Conservation (phyloP, 2,113 vertebrate species). For the Lanius collurio region DNA sequence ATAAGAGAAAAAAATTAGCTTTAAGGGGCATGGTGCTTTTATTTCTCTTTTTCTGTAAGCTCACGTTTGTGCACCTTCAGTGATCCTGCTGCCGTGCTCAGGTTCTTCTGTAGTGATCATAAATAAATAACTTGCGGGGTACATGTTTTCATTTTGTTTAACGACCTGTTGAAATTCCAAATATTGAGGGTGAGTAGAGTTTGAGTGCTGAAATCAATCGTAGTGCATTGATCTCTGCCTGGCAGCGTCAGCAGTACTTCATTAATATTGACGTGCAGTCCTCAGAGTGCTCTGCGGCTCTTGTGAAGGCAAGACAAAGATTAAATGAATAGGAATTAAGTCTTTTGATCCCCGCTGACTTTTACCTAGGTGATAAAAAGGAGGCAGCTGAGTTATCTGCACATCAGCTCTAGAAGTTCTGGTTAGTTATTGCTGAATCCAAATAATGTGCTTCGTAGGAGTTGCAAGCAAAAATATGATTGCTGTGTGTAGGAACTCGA, state of each 20-base stretch:
- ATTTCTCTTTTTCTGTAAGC: not conserved
- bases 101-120: not conserved
- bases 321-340: not conserved
- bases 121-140: not conserved
- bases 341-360: not conserved
- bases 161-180: not conserved
- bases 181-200: not conserved
- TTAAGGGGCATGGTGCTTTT: not conserved
- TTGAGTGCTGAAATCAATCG: not conserved
- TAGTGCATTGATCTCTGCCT: not conserved
- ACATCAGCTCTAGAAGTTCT: not conserved
- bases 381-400: not conserved
- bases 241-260: not conserved
- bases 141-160: not conserved
- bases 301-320: not conserved
- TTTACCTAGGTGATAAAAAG: not conserved
- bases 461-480: not conserved
- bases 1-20: not conserved
- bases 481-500: rapidly evolving
- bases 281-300: not conserved
- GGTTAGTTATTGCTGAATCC: not conserved
- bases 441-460: not conserved
- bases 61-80: not conserved
- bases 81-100: not conserved
- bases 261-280: not conserved